Conservation (phyloP, 37 sponge, comb jelly and placozoan species). For the Oopsacas minuta region DNA sequence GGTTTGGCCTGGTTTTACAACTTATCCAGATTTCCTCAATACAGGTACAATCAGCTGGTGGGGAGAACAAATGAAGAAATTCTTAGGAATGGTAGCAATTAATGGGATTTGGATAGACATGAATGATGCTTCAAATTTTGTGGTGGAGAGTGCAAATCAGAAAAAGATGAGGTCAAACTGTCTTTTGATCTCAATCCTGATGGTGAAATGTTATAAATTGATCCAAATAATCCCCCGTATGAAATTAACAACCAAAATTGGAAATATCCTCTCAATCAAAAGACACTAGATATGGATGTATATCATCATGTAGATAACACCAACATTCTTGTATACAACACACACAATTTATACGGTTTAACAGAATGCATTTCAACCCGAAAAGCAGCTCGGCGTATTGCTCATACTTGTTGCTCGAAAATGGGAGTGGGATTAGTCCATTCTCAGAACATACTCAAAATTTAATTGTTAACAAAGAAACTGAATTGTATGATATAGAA, state of each 20-base stretch:
- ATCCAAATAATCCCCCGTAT: constrained; percentile 53
- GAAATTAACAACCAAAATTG: constrained; percentile 35
- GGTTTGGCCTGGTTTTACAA: constrained; percentile 61
- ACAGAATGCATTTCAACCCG: no score
- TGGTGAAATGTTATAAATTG: constrained; percentile 24
- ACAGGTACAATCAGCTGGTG: constrained; percentile 43
- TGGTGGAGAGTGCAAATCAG: constrained; percentile 56
- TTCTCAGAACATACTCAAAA: no score
- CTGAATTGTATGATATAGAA: no score
- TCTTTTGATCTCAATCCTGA: background rate
- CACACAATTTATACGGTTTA: constrained; percentile 75
- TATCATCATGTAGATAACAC: constrained; percentile 51
- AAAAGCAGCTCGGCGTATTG: no score
- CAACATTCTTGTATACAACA: constrained; percentile 58
- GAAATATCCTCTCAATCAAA: constrained; percentile 40
- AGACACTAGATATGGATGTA: constrained; percentile 65
- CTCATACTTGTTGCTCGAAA: no score
- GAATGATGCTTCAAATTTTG: constrained; percentile 96
- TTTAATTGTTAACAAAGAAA: no score
- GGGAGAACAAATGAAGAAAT: constrained; percentile 42
- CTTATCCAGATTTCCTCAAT: constrained; percentile 76
- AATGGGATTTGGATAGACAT: constrained; percentile 98
- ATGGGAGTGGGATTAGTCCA: no score
- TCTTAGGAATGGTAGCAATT: constrained; percentile 28
- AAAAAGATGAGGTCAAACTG: background rate